Evolutionary conservation across 2,888 invertebrate genomes (phyloP).

Genomic region (Campopleginae sp.): DNA sequence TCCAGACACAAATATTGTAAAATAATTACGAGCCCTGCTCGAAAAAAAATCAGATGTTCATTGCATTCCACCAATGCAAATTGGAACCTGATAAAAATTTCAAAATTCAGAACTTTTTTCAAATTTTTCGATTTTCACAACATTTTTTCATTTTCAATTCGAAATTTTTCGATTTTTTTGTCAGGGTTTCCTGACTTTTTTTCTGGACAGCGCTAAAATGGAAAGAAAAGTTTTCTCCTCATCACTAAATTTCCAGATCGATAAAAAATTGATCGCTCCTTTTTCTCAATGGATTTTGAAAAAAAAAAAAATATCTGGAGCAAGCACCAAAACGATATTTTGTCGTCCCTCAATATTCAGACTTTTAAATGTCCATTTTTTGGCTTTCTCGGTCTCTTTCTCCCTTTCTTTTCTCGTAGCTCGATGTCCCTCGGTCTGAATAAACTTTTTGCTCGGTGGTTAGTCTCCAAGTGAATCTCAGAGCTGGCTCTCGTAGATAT

Average conservation of each 20-base stretch:
- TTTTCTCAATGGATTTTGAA: not conserved
- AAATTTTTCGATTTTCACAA: not conserved
- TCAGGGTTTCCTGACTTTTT: not conserved
- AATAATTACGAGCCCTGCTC: too few species aligned
- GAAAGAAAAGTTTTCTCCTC: not conserved
- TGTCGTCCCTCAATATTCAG: not conserved
- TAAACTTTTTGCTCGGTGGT: slow-evolving; percentile 4
- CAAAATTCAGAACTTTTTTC: not conserved
- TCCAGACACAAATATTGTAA: too few species aligned
- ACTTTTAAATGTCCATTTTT: not conserved
- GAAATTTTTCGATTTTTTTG: not conserved
- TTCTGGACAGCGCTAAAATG: not conserved
- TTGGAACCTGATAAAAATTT: too few species aligned
- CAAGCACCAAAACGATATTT: not conserved
- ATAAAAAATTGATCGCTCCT: not conserved
- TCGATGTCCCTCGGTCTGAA: not conserved
- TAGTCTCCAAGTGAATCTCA: slow-evolving; percentile 17
- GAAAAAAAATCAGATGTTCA: too few species aligned
- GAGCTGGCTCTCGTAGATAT: slow-evolving; percentile 56
- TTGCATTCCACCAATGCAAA: too few species aligned
- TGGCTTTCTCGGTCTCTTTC: not conserved
- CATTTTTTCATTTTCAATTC: not conserved
- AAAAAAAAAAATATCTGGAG: not conserved
- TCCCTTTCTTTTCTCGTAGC: not conserved
- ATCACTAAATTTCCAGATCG: not conserved